phyloP scores from a whole-genome alignment of 2,797 vertebrate genomes.

The Setipinna tenuifilis region DNA sequence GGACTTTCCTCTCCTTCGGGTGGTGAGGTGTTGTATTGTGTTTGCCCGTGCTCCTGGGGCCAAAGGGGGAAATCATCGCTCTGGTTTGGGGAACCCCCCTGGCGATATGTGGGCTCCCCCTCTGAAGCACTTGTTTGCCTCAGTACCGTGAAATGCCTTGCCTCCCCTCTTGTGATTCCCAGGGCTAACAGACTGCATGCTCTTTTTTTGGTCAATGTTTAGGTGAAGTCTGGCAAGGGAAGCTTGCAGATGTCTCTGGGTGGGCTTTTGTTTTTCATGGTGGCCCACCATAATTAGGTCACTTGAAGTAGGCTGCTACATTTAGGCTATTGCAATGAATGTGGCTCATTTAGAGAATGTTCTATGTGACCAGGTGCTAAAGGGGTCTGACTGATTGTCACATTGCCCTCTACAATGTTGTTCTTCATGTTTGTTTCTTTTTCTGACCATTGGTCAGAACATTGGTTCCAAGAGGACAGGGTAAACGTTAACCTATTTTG shows the following conservation, averaged over 20 bases:
- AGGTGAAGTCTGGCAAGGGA: background rate
- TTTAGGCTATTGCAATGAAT: background rate
- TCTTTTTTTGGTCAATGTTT: slow-evolving; percentile 14
- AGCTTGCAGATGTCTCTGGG: background rate
- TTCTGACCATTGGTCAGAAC: background rate
- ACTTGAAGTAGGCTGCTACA: slow-evolving; percentile 2
- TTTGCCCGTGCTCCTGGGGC: background rate
- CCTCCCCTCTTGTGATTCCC: background rate
- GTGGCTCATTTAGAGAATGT: background rate
- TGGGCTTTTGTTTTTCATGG: slow-evolving; percentile 2
- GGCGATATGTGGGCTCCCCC: background rate
- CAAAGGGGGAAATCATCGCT: background rate
- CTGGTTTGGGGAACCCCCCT: background rate
- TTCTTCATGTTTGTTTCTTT: background rate
- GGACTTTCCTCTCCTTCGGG: background rate
- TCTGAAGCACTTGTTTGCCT: background rate
- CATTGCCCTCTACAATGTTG: background rate
- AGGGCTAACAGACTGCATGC: background rate
- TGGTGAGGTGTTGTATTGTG: background rate
- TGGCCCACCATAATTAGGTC: slow-evolving; percentile 1
- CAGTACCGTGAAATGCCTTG: background rate
- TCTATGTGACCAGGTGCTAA: background rate
- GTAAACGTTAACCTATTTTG: slow-evolving; percentile 20
- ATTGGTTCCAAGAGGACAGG: slow-evolving; percentile 1
- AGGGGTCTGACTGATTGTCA: slow-evolving; percentile 14